Conservation (phyloP, 2,888 invertebrate genomes). For the Hirtodrosophila duncani region DNA sequence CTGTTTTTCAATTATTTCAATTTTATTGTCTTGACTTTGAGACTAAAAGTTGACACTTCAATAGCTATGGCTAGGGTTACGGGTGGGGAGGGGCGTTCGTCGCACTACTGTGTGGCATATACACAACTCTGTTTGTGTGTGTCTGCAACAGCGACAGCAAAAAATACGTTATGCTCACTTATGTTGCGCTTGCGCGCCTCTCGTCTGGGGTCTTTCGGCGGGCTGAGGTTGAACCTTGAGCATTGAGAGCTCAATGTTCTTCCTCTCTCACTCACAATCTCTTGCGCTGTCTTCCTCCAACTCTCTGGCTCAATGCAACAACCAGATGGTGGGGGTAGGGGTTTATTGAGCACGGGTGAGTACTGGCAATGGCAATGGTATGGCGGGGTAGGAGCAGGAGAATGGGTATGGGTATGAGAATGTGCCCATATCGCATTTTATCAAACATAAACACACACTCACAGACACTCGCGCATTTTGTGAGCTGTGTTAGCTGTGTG, state of each 20-base stretch:
- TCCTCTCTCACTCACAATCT: conserved; percentile 6
- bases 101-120: conserved; percentile 2
- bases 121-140: conserved; percentile 25
- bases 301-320: conserved; percentile 26
- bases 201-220: conserved; percentile 23
- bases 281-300: conserved; percentile 10
- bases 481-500: conserved; percentile 5
- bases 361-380: conserved; percentile 22
- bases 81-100: conserved; percentile 11
- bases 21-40: conserved; percentile 66
- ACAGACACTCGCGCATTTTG: conserved; percentile 19
- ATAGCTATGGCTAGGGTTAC: conserved; percentile 21
- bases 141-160: conserved; percentile 65
- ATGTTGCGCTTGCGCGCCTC: conserved; percentile 55
- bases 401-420: conserved; percentile 37
- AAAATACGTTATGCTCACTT: conserved; percentile 70
- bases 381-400: conserved; percentile 18
- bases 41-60: conserved; percentile 68
- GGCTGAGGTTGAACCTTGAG: conserved; percentile 29
- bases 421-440: conserved; percentile 73
- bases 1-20: conserved; percentile 61
- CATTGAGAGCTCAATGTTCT: conserved; percentile 29
- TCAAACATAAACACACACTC: conserved; percentile 62
- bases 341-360: conserved; percentile 50
- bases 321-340: conserved; percentile 41